Percentiles rank a stretch among this genome's conserved stretches.
phyloP scores from a whole-genome alignment of 2,888 invertebrate species.

The Tenodera sinensis region DNA sequence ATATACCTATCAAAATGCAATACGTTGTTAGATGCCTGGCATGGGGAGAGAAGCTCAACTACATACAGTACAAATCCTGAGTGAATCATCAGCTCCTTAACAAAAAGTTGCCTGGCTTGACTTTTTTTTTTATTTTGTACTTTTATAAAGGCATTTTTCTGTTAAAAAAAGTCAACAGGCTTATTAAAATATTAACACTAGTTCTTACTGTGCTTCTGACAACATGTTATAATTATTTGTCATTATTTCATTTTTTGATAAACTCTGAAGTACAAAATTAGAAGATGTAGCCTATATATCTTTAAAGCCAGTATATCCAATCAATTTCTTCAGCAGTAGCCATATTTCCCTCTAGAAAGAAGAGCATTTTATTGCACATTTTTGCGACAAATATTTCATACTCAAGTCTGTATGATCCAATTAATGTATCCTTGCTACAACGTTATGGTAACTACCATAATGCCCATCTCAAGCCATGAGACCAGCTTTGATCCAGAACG shows the following conservation, averaged over 20 bases:
- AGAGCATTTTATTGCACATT: conserved; percentile 27
- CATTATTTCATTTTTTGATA: neutral
- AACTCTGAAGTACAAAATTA: conserved; percentile 29
- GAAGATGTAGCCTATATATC: conserved; percentile 20
- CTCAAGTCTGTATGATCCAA: neutral
- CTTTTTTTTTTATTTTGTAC: conserved; percentile 33
- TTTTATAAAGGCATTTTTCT: conserved; percentile 32
- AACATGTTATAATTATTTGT: conserved; percentile 15
- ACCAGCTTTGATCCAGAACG: neutral
- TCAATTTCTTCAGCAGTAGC: neutral
- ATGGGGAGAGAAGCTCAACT: conserved; percentile 7
- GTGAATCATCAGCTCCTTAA: conserved; percentile 27
- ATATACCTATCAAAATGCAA: conserved; percentile 25
- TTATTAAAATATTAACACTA: conserved; percentile 30
- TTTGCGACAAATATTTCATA: neutral
- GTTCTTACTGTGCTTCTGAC: conserved; percentile 23
- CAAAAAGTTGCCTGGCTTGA: conserved; percentile 29
- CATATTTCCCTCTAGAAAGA: neutral
- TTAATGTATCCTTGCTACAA: neutral
- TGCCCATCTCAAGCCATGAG: conserved; percentile 23
- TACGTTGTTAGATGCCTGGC: conserved; percentile 14
- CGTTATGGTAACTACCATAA: conserved; percentile 24
- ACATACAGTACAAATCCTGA: conserved; percentile 29
- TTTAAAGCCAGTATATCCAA: conserved; percentile 1
- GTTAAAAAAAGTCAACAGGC: conserved; percentile 31